phyloP scores from a whole-genome alignment of 1,140 invertebrate species.

The Zaprionus nigranus region DNA sequence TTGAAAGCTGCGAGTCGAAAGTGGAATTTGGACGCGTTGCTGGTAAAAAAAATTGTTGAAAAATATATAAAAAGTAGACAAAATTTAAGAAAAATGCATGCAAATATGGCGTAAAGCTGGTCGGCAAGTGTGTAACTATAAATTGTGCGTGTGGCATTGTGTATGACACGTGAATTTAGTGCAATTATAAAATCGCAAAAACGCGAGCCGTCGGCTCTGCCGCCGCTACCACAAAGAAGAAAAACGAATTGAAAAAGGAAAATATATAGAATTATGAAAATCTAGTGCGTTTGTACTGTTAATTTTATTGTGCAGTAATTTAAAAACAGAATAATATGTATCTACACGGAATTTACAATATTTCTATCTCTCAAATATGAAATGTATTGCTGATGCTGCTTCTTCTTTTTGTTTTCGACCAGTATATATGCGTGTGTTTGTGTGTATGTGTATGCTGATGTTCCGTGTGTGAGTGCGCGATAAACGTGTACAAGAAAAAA shows the following conservation, averaged over 20 bases:
- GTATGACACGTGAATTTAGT: slow-evolving; percentile 72
- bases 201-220: slow-evolving; percentile 56
- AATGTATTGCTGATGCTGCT: slow-evolving; percentile 52
- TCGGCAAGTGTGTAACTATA: slow-evolving; percentile 41
- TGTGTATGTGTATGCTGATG: slow-evolving; percentile 36
- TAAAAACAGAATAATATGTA: slow-evolving; percentile 54
- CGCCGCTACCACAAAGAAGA: slow-evolving; percentile 60
- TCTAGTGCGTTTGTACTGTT: slow-evolving; percentile 54
- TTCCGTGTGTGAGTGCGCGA: slow-evolving; percentile 56
- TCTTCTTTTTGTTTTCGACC: slow-evolving; percentile 60
- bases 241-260: slow-evolving; percentile 59
- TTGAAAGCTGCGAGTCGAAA: slow-evolving; percentile 82
- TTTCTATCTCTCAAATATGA: slow-evolving; percentile 23
- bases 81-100: slow-evolving; percentile 61
- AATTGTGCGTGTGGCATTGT: slow-evolving; percentile 65
- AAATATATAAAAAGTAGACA: slow-evolving; percentile 67
- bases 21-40: slow-evolving; percentile 84
- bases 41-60: slow-evolving; percentile 73
- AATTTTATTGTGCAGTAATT: slow-evolving; percentile 50
- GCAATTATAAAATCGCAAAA: slow-evolving; percentile 75
- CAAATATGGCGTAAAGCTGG: slow-evolving; percentile 38
- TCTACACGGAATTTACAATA: slow-evolving; percentile 30
- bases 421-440: slow-evolving; percentile 38
- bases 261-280: slow-evolving; percentile 33
- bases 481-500: slow-evolving; percentile 78